These are phyloP conservation scores for Poecile atricapillus DNA, from an alignment of 2,113 vertebrate species.

Conservation along the genomic window DNA sequence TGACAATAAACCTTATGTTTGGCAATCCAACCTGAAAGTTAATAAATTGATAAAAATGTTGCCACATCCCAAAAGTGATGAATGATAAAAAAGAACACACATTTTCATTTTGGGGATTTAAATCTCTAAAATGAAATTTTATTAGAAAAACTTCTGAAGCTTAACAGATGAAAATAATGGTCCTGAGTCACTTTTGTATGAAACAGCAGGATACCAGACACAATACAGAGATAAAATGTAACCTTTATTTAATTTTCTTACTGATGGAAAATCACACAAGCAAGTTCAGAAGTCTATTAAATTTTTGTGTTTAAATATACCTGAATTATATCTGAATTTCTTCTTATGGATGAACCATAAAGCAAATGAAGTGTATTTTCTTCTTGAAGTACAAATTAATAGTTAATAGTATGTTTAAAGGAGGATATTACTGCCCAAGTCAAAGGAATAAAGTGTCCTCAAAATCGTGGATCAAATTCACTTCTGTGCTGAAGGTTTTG, in stretches of 20 bases:
- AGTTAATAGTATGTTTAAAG: not conserved
- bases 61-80: constrained; percentile 39
- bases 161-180: not conserved
- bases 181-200: not conserved
- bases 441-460: not conserved
- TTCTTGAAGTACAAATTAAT: not conserved
- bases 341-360: not conserved
- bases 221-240: not conserved
- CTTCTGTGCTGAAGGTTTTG: not conserved
- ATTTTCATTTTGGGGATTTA: constrained; percentile 41
- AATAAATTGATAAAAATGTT: constrained; percentile 69
- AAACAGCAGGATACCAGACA: not conserved
- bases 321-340: not conserved
- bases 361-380: not conserved
- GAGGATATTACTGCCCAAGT: not conserved
- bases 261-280: not conserved
- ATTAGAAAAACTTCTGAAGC: not conserved
- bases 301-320: not conserved
- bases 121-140: constrained; percentile 31
- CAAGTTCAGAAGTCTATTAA: not conserved
- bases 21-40: constrained; percentile 61
- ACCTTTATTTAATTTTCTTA: not conserved
- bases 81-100: constrained; percentile 66
- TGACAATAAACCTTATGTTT: constrained; percentile 75
- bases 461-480: not conserved